Base-by-base conservation (phyloP, 92 coral and sea anemone species). In the Siderastrea radians region DNA sequence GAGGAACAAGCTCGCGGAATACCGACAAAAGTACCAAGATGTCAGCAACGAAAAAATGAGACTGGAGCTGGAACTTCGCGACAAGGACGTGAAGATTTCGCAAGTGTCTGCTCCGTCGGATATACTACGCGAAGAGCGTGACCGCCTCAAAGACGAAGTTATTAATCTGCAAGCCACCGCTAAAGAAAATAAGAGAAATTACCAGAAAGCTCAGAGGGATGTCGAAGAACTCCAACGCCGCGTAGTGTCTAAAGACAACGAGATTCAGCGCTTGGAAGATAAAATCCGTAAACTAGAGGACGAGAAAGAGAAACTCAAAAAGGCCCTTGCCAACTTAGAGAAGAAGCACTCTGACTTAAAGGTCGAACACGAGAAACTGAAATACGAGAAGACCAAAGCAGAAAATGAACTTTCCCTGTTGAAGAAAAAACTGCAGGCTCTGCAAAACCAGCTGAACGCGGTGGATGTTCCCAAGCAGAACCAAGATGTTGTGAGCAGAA, bases 141-240 rank as follows among this genome's bases (percentile, higher is more conserved):
- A 89, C 60, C 88, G 89, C 49, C 92, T 95, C 4, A 95, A 93
- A 73, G 91, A 84, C 71, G 96, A 95, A 48, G 88, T 91, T 51
- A 79, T 78, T 79, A 79, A 92, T 5, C n/a, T 93, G 46, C 92
- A 93, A 78, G 94, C 84, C n/a, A 78, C 95, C 0, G 57, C 86
- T 16, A 77, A 90, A 47, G 96, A 95, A 52, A 68, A 55, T 58
- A 95, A 93, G 79, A 79, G 67, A 14, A 92, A 88, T 52, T 80
- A 77, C 55, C 98, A 91, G 79, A 95, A 93, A 17, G 90, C 95
- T 17, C 96, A 91, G 78, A 93, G 90, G 75, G 98, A 93, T 61
- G 84, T 78, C 52, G 96, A 95, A 67, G 90, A 87, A 55, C 91
- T 93, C 16, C 92, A 91, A 65, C 90, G 90, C 4, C 89, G 79